Base-by-base conservation (phyloP, 2,797 vertebrate species). In the Valencia hispanica region DNA sequence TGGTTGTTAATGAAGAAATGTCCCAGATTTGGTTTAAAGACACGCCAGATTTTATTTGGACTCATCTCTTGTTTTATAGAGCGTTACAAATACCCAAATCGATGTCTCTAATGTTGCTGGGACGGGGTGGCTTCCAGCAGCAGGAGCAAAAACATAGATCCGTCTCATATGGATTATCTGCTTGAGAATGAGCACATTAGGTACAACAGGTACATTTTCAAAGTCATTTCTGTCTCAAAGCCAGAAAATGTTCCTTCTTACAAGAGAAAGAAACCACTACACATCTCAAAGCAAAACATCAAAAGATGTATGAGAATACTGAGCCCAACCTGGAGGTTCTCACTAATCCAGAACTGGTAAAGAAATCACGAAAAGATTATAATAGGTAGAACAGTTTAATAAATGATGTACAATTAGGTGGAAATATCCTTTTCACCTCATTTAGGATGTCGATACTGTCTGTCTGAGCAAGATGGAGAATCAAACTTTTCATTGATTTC, bases 21-120 rank as follows among this genome's bases (percentile, higher is more conserved):
- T 36, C 72, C 22, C 22, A n/a, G 30, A 30, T 79, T 79, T 70
- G 55, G 74, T 74, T 76, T 75, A 80, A 72, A 77, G 75, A 79
- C 50, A 70, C 53, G 39, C 8, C 20, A 65, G 61, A 12, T 65
- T 39, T 65, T 36, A 39, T 9, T 65, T 73, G n/a, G 66, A 55
- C 63, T 66, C 63, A 59, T 7, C 73, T 79, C 47, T 79, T 0
- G 75, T 74, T 81, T 86, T 89, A 25, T 91, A 87, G 91, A 91
- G 90, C 84, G n/a, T 91, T 79, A 79, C 90, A 86, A 80, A 92
- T 93, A 27, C 22, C 39, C 36, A 66, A 43, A 66, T 66, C 90
- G 3, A 89, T 91, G 77, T 5, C 71, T 68, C 41, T 85, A 81
- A 65, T 5, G 34, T 61, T 34, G 17, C 30, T 18, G 57, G 57